phyloP scores from a whole-genome alignment of 2,888 invertebrate species.

The Drosophila buzzatii region DNA sequence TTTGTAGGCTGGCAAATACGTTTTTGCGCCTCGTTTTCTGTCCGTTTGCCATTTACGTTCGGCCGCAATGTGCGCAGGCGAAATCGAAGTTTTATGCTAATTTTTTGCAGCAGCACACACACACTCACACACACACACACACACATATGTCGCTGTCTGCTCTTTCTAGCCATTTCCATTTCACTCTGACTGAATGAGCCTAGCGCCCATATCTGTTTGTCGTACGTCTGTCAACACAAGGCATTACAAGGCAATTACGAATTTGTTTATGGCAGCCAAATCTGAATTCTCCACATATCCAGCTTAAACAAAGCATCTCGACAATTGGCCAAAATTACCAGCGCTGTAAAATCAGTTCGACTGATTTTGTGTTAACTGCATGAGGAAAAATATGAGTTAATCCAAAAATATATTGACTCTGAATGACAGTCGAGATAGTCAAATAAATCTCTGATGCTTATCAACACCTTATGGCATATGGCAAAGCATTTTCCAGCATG shows the following conservation, averaged over 20 bases:
- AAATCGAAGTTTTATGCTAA: constrained; percentile 81
- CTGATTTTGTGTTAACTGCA: not conserved
- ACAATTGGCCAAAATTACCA: not conserved
- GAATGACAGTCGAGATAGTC: not conserved
- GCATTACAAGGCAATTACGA: constrained; percentile 81
- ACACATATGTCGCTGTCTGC: not conserved
- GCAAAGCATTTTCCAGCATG: not conserved
- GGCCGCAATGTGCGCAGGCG: constrained; percentile 58
- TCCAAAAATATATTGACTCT: not conserved
- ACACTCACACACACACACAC: not conserved
- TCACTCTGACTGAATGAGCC: constrained; percentile 34
- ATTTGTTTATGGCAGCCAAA: constrained; percentile 74
- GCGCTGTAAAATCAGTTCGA: not conserved
- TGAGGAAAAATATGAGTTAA: not conserved
- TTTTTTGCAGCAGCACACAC: constrained; percentile 41
- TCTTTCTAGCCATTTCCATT: constrained; percentile 18
- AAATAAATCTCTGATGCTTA: not conserved
- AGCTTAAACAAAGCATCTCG: constrained; percentile 16
- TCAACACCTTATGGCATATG: not conserved
- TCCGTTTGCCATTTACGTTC: constrained; percentile 42
- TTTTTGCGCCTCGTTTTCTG: constrained; percentile 41
- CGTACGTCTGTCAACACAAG: constrained; percentile 76
- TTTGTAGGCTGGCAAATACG: constrained; percentile 68
- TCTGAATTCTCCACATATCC: constrained; percentile 34
- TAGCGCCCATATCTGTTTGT: constrained; percentile 64